phyloP scores from a whole-genome alignment of 1,140 invertebrate genomes.

The Aphidius gifuensis region DNA sequence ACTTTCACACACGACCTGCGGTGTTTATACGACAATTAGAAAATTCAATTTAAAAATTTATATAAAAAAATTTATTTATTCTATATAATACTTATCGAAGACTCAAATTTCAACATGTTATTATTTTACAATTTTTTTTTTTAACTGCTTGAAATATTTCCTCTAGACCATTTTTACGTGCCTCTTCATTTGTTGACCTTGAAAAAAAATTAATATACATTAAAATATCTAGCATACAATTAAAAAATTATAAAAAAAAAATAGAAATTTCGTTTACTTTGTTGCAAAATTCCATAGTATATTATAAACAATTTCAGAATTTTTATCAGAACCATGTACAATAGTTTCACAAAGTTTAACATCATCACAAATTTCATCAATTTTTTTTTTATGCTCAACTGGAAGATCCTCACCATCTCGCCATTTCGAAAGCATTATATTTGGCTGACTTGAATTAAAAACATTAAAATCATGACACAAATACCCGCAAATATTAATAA shows the following conservation, averaged over 20 bases:
- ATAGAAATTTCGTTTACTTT: conserved; percentile 32
- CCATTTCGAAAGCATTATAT: conserved; percentile 43
- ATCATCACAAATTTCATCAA: conserved; percentile 37
- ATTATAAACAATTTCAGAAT: conserved; percentile 39
- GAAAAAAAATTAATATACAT: conserved; percentile 11
- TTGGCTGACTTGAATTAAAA: conserved; percentile 33
- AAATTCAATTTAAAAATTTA: background rate
- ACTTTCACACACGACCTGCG: conserved; percentile 1
- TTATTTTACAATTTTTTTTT: conserved; percentile 39
- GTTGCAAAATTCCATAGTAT: conserved; percentile 40
- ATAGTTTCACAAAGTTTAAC: conserved; percentile 44
- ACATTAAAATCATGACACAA: conserved; percentile 1
- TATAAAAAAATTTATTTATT: conserved; percentile 3
- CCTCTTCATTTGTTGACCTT: conserved; percentile 37
- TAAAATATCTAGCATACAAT: background rate
- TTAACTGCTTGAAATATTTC: conserved; percentile 44
- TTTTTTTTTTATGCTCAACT: conserved; percentile 38
- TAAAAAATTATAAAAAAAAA: conserved; percentile 16
- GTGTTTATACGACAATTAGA: background rate
- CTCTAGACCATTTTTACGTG: conserved; percentile 37
- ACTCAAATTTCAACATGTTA: conserved; percentile 27
- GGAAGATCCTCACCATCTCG: conserved; percentile 38
- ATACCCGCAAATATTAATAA: background rate
- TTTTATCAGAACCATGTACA: conserved; percentile 31
- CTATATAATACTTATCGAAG: background rate